Base-by-base conservation (phyloP, 1,140 invertebrate species). In the Harpegnathos saltator region DNA sequence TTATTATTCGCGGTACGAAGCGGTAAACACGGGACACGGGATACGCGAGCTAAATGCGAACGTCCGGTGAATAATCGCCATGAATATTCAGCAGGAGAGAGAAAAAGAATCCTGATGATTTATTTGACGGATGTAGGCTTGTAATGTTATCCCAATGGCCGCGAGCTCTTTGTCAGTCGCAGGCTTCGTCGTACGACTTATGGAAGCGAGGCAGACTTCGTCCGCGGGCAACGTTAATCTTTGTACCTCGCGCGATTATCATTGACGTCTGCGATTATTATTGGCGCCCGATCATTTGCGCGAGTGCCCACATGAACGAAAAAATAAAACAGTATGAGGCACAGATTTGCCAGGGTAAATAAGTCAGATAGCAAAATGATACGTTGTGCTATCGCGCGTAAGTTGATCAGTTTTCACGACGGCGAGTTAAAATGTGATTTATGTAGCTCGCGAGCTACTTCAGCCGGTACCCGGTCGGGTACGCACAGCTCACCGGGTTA, bases 351-450 rank as follows among this genome's bases (percentile, higher is more conserved):
- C 7, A n/a, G 19, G 14, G 22, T 19, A 17, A 4, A 68, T 62
- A 73, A 44, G 44, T 11, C 7, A 44, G 19, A 78, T n/a, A 68
- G 22, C 15, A 17, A 26, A 68, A 68, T 68, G 26, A 44, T 48
- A 69, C 17, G 33, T 58, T 56, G 22, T 26, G 33, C 29, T 68
- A 22, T 26, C 3, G 50, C 62, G 24, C 14, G 5, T 65, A 38
- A 52, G 52, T 38, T 11, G 52, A 29, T 66, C 19, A 44, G 14
- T 29, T 58, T 19, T 56, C 38, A 3, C 15, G 29, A 44, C 56
- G 33, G 17, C 75, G 22, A 69, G 26, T 71, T 58, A 48, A 80
- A 44, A 38, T 17, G n/a, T 80, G 65, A 80, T 80, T 71, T 80
- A 71, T 71, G 5, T 44, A 14, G 33, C 69, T n/a, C n/a, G 15